phyloP scores from a whole-genome alignment of 2,113 vertebrate species.

The Acrocephalus arundinaceus region DNA sequence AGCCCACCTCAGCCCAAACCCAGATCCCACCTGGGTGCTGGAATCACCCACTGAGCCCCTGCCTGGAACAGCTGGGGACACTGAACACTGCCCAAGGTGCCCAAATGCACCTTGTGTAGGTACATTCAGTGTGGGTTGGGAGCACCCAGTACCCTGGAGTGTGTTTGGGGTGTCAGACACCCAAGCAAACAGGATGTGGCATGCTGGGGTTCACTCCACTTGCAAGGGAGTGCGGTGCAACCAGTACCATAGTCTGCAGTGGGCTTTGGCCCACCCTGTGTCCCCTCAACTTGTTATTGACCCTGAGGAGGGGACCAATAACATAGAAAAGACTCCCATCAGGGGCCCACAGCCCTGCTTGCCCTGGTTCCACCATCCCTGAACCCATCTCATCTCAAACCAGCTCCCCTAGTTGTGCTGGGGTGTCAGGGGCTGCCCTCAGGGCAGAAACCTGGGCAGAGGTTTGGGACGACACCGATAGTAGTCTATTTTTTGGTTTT shows the following conservation, averaged over 20 bases:
- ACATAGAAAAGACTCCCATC: neutral
- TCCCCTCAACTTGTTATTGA: neutral
- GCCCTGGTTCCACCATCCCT: neutral
- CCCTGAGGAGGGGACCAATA: neutral
- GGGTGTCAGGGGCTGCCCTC: neutral
- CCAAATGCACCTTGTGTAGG: neutral
- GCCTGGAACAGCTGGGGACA: neutral
- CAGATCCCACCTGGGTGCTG: neutral
- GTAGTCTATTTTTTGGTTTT: neutral
- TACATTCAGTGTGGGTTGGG: neutral
- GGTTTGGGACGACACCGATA: accelerated
- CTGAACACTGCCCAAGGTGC: neutral
- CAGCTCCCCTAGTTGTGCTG: neutral
- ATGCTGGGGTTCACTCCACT: neutral
- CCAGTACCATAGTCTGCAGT: neutral
- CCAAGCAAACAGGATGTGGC: neutral
- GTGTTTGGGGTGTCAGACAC: accelerated
- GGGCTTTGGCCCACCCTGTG: neutral
- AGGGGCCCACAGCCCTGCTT: neutral
- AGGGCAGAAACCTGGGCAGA: neutral
- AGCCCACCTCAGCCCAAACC: too few species aligned
- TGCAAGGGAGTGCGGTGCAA: neutral
- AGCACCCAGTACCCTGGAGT: accelerated
- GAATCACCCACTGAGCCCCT: neutral
- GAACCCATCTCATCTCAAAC: neutral